Evolutionary conservation across 2,113 vertebrate genomes (phyloP).

Genomic region (Paracyprichromis sp.): DNA sequence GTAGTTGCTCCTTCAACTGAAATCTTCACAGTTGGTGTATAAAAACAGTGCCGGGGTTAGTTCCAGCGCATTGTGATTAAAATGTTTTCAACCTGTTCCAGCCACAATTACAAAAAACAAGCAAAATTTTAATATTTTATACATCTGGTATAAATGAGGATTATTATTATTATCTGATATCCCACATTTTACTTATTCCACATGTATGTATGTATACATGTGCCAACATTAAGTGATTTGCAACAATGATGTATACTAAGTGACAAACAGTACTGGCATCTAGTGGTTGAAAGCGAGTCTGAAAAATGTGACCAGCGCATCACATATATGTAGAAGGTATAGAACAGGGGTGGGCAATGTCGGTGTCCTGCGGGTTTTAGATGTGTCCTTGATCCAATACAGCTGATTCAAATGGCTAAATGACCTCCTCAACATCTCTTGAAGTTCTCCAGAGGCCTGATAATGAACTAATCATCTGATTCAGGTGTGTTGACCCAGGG

Average conservation of each 20-base stretch:
- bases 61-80: background rate
- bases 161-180: background rate
- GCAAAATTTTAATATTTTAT: background rate
- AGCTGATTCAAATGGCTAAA: background rate
- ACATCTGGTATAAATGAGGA: background rate
- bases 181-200: background rate
- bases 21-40: background rate
- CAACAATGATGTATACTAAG: background rate
- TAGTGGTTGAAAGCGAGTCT: background rate
- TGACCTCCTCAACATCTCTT: background rate
- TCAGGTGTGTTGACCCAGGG: rapidly evolving
- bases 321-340: background rate
- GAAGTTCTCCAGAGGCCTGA: background rate
- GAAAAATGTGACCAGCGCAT: background rate
- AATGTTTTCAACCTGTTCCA: background rate
- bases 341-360: background rate
- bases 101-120: background rate
- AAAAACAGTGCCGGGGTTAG: background rate
- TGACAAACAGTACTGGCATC: background rate
- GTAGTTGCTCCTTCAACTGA: background rate
- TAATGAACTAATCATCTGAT: background rate
- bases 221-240: background rate
- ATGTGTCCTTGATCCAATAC: background rate
- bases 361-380: rapidly evolving
- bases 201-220: rapidly evolving